Evolutionary conservation across 2,888 invertebrate species (phyloP).

Genomic region (Chalcis sispes): DNA sequence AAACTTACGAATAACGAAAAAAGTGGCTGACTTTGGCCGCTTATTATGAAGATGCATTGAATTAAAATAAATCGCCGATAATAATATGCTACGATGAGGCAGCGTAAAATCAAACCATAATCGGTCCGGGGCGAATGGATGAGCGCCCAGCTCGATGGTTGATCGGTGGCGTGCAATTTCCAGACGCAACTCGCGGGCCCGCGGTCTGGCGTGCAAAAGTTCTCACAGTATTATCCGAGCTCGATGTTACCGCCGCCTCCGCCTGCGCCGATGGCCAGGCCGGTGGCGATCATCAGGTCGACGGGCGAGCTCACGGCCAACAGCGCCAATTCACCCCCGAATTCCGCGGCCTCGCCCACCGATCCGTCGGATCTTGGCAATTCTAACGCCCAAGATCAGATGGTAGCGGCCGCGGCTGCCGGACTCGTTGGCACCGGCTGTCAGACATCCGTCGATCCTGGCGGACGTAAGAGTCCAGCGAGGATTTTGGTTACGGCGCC

Average conservation of each 20-base stretch:
- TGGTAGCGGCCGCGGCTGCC: slow-evolving; percentile 73
- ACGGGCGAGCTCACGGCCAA: slow-evolving; percentile 83
- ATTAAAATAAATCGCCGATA: not conserved
- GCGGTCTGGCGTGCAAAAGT: slow-evolving; percentile 77
- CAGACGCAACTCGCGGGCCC: slow-evolving; percentile 78
- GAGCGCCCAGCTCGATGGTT: slow-evolving; percentile 70
- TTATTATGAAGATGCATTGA: not conserved
- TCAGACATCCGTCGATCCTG: slow-evolving; percentile 70
- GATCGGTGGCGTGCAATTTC: slow-evolving; percentile 75
- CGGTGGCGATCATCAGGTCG: slow-evolving; percentile 96
- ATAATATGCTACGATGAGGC: slow-evolving; percentile 20
- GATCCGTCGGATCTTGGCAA: slow-evolving; percentile 72
- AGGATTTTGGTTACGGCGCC: slow-evolving; percentile 77
- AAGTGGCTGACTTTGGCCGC: not conserved
- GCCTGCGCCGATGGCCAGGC: slow-evolving; percentile 96
- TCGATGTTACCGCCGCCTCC: slow-evolving; percentile 97
- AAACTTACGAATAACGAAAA: too few species aligned
- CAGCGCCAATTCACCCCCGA: slow-evolving; percentile 80
- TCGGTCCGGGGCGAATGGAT: slow-evolving; percentile 67
- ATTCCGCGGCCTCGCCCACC: slow-evolving; percentile 77
- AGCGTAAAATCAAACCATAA: not conserved
- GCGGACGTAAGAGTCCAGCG: slow-evolving; percentile 73
- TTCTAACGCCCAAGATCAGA: slow-evolving; percentile 65
- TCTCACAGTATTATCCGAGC: slow-evolving; percentile 90
- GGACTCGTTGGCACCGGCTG: slow-evolving; percentile 74